These are phyloP conservation scores for Oikopleura albicans DNA, from an alignment of 23 tunicate genomes.

Conservation along the genomic window DNA sequence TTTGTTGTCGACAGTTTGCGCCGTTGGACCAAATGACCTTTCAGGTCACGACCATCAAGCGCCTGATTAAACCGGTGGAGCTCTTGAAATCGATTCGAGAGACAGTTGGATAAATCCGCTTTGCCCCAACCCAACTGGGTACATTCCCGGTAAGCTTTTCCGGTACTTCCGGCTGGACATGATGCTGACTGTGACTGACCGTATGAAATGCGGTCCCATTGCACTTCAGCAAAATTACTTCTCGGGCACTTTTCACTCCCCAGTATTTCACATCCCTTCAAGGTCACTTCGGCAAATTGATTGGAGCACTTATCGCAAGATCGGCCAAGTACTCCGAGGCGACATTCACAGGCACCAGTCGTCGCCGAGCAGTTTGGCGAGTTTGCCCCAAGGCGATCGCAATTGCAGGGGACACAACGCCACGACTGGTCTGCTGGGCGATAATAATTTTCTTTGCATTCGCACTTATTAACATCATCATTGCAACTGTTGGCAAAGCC, in stretches of 20 bases:
- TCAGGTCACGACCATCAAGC: not conserved
- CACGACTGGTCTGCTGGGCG: slow-evolving; percentile 12
- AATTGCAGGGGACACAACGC: slow-evolving; percentile 11
- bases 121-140: not conserved
- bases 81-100: not conserved
- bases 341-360: not conserved
- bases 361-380: not conserved
- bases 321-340: not conserved
- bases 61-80: not conserved
- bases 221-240: not conserved
- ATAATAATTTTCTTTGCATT: slow-evolving; percentile 11
- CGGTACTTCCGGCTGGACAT: not conserved
- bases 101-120: not conserved
- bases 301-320: slow-evolving; percentile 4
- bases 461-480: not conserved
- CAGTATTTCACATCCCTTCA: slow-evolving; percentile 10
- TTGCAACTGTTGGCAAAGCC: not conserved
- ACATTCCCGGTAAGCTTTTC: not conserved
- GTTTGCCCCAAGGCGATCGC: not conserved
- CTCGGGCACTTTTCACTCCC: not conserved
- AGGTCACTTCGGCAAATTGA: slow-evolving; percentile 10
- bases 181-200: not conserved
- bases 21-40: too few species aligned
- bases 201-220: not conserved
- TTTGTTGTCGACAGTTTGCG: not conserved